Base-by-base conservation (phyloP, 2,888 invertebrate genomes). In the Pheosia tremula region DNA sequence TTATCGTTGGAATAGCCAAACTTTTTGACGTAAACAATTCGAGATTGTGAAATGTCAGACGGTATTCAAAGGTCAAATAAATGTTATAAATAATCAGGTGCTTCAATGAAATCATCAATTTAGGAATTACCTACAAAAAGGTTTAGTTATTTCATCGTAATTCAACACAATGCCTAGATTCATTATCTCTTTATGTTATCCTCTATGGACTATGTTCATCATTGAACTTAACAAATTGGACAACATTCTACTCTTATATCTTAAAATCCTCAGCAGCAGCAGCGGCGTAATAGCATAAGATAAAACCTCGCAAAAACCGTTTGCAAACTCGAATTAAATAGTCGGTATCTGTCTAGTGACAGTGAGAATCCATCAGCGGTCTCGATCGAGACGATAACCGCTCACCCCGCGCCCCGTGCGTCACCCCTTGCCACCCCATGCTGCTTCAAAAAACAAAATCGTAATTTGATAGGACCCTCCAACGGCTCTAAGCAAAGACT, bases 271-370 rank as follows among this genome's bases (percentile, higher is more conserved):
- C 9, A 43, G 43, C 43, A 43, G 8, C 43, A 43, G 4, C 24
- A 24, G 24, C 43, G 43, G 24, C 43, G 43, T 9, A 43, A 43
- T 43, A 43, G 77, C 69, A 72, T 74, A 76, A 72, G 77, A 80
- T 80, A 84, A 85, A 81, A 77, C 80, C 78, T 77, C 71, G 74
- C 80, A 89, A 90, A 89, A 90, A 89, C 83, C 82, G 82, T 79
- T 78, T 80, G 82, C 81, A 83, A 90, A 89, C 86, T 87, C 84
- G 86, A 89, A 90, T 90, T 90, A 90, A 91, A 91, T 87, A 85
- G 88, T 85, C 53, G 87, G 88, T 87, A 89, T 86, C 86, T 88
- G 75, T 77, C 78, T 76, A 76, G 83, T 86, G 88, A 88, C 89
- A 87, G 83, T 86, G 80, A 75, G 85, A 86, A 91, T 89, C 87